phyloP scores from a whole-genome alignment of 2,113 vertebrate genomes.

The Ailurus styani region DNA sequence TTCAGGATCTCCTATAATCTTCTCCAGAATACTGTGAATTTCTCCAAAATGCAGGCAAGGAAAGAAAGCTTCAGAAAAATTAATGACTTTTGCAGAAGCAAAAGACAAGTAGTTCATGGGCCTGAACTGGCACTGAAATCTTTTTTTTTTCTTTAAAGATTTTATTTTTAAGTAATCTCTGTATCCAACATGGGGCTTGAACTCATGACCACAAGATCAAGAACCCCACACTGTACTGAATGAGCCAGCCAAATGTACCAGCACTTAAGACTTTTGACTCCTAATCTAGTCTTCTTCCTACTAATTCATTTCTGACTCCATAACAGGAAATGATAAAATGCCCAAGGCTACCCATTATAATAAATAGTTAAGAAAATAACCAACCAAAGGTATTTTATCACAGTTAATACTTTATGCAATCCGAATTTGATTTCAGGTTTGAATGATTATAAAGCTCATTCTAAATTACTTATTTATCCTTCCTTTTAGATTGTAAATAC shows the following conservation, averaged over 20 bases:
- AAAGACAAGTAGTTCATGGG: not conserved
- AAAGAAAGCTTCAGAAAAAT: not conserved
- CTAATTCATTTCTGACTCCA: not conserved
- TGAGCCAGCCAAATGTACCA: not conserved
- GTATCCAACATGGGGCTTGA: not conserved
- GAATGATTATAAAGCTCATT: not conserved
- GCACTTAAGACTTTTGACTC: not conserved
- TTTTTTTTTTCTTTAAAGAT: not conserved
- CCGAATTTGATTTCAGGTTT: not conserved
- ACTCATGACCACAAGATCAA: not conserved
- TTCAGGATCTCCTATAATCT: not conserved
- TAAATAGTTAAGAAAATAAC: constrained; percentile 4
- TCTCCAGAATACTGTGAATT: not conserved
- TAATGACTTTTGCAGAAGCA: not conserved
- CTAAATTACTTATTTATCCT: not conserved
- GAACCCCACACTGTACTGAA: not conserved
- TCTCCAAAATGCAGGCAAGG: not conserved
- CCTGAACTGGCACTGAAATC: not conserved
- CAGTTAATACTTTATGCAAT: not conserved
- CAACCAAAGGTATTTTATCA: not conserved
- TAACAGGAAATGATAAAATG: not conserved
- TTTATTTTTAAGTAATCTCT: not conserved
- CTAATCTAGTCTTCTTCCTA: not conserved
- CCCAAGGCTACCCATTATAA: not conserved
- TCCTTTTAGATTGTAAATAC: not conserved